Evolutionary conservation across 2,888 invertebrate genomes (phyloP).

Genomic region (Pheosia tremula): DNA sequence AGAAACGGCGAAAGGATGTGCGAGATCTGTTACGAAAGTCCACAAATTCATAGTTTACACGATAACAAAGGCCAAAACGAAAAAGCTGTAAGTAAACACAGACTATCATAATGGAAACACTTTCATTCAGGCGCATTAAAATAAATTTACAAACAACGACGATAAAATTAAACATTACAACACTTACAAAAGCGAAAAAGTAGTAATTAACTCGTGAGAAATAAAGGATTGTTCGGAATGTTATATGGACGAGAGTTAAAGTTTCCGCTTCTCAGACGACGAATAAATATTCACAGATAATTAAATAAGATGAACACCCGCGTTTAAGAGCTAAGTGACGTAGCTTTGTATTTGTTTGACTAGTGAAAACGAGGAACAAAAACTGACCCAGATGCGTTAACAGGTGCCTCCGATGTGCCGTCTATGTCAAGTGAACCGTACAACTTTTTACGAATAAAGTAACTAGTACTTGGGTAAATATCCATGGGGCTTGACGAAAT

Average conservation of each 20-base stretch:
- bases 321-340: constrained; percentile 42
- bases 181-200: constrained; percentile 29
- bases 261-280: constrained; percentile 38
- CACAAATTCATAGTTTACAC: constrained; percentile 36
- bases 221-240: constrained; percentile 34
- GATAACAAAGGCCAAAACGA: constrained; percentile 31
- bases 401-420: constrained; percentile 58
- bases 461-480: constrained; percentile 34
- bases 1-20: constrained; percentile 52
- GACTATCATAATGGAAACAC: constrained; percentile 33
- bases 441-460: constrained; percentile 50
- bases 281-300: constrained; percentile 23
- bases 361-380: constrained; percentile 68
- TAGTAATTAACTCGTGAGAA: constrained; percentile 37
- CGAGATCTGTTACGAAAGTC: constrained; percentile 52
- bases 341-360: constrained; percentile 59
- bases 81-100: constrained; percentile 22
- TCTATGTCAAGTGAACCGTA: constrained; percentile 56
- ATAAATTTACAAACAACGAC: constrained; percentile 34
- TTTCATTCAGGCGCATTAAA: constrained; percentile 40
- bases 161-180: constrained; percentile 38
- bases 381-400: constrained; percentile 71
- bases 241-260: constrained; percentile 35
- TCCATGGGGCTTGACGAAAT: constrained; percentile 8
- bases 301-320: constrained; percentile 47